These are phyloP conservation scores for Leptopilina syphax DNA, from an alignment of 2,888 invertebrate species.

Conservation along the genomic window DNA sequence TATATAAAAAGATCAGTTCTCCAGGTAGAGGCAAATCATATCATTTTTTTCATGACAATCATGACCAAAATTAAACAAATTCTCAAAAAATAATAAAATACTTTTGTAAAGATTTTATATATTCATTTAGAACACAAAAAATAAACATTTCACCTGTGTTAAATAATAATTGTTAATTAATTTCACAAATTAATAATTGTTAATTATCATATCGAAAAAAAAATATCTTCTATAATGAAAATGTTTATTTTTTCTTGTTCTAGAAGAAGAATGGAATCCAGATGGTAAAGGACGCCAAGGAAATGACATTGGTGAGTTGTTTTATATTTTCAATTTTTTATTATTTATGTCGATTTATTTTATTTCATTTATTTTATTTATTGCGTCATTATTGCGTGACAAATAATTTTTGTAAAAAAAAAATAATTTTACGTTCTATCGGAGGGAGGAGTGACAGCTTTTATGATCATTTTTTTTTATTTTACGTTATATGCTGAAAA, in stretches of 20 bases:
- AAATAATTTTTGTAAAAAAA: no score
- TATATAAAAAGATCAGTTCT: neutral
- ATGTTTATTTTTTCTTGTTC: conserved; percentile 60
- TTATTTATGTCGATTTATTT: neutral
- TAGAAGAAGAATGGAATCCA: conserved; percentile 82
- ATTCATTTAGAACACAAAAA: conserved; percentile 38
- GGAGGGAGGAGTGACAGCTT: no score
- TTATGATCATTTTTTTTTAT: no score
- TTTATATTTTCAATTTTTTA: neutral
- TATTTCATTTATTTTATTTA: no score
- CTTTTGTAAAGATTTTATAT: neutral
- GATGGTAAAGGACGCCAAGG: conserved; percentile 79
- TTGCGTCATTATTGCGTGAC: no score
- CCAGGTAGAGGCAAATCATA: no score
- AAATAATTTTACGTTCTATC: neutral
- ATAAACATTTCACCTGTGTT: conserved; percentile 19
- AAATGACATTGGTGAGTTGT: conserved; percentile 71
- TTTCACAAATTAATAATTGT: neutral
- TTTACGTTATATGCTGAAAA: no score
- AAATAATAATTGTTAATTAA: no score
- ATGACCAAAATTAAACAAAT: no score
- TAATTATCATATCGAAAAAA: neutral
- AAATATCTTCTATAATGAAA: neutral
- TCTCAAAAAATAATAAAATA: no score
- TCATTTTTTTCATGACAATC: no score